phyloP scores from a whole-genome alignment of 2,797 vertebrate genomes.

The Danio albolineatus region DNA sequence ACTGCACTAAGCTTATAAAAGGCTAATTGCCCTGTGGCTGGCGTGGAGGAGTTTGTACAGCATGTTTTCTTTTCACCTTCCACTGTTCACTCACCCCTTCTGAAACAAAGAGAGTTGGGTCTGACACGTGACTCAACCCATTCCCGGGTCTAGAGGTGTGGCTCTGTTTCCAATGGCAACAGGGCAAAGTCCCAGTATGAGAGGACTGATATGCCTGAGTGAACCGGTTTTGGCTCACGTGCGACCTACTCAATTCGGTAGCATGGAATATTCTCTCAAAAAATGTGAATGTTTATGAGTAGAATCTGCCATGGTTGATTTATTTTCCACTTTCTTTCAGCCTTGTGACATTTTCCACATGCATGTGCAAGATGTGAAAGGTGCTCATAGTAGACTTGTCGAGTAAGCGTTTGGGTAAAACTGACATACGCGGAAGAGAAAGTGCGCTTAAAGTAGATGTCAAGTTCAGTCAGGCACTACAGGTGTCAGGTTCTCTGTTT shows the following conservation, averaged over 20 bases:
- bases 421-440: not conserved
- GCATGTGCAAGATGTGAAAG: constrained; percentile 17
- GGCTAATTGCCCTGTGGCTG: constrained; percentile 5
- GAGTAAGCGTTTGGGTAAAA: not conserved
- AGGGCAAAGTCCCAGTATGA: constrained; percentile 46
- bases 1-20: constrained; percentile 9
- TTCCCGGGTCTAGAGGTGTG: constrained; percentile 54
- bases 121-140: constrained; percentile 47
- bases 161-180: constrained; percentile 51
- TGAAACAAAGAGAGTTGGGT: constrained; percentile 43
- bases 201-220: constrained; percentile 22
- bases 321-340: not conserved
- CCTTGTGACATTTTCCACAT: constrained; percentile 5
- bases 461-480: constrained; percentile 4
- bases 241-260: constrained; percentile 27
- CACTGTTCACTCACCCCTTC: constrained; percentile 10
- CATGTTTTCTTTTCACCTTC: constrained; percentile 11
- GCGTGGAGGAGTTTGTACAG: constrained; percentile 31
- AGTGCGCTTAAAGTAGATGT: constrained; percentile 6
- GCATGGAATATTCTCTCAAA: not conserved
- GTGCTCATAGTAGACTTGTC: constrained; percentile 8
- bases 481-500: constrained; percentile 24
- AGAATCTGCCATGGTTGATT: not conserved
- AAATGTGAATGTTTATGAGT: not conserved
- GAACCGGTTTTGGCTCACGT: not conserved